phyloP scores from a whole-genome alignment of 2,888 invertebrate genomes.

The Nemoura dubitans region DNA sequence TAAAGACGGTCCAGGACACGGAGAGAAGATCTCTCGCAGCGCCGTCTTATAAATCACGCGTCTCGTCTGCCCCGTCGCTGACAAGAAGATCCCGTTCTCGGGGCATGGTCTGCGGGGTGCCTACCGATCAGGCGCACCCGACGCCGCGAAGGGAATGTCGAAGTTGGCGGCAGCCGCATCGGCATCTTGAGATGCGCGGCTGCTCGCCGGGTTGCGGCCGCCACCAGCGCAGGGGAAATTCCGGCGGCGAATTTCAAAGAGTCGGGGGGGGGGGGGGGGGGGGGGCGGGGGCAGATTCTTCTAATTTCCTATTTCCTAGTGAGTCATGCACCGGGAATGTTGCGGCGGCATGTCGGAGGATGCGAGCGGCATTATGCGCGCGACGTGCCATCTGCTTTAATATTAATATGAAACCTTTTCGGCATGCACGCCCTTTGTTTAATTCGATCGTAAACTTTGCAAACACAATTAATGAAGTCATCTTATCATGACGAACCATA shows the following conservation, averaged over 20 bases:
- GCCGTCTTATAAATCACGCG: not conserved
- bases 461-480: not conserved
- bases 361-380: not conserved
- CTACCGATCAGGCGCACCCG: not conserved
- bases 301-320: not conserved
- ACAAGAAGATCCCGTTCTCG: not conserved
- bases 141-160: not conserved
- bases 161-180: not conserved
- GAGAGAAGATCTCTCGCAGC: not conserved
- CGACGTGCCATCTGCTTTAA: conserved; percentile 1
- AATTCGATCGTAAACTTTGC: not conserved
- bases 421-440: not conserved
- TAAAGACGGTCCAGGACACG: not conserved
- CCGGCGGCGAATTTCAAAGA: not conserved
- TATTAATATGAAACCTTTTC: not conserved
- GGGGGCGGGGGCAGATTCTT: not conserved
- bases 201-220: conserved; percentile 8
- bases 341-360: not conserved
- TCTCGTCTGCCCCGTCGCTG: not conserved
- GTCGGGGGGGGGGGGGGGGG: no score
- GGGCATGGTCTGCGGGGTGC: not conserved
- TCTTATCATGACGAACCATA: not conserved
- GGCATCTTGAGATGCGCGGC: not conserved
- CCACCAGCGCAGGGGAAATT: not conserved
- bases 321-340: not conserved